Evolutionary conservation across 2,113 vertebrate genomes (phyloP).

Genomic region (Lampris incognitus): DNA sequence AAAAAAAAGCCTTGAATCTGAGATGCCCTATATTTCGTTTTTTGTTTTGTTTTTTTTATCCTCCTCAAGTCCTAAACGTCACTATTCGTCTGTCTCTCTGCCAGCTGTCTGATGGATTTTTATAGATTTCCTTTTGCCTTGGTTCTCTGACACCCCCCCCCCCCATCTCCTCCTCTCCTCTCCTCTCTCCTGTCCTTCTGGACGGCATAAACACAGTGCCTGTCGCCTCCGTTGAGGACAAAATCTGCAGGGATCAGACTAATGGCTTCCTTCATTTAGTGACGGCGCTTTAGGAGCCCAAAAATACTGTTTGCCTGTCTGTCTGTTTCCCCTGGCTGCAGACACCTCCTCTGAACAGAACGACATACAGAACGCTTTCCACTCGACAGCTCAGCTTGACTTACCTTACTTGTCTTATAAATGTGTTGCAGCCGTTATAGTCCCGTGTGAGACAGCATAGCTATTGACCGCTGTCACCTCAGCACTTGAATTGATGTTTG

Average conservation of each 20-base stretch:
- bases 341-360: too few relatives aligned
- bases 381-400: background rate
- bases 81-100: background rate
- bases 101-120: conserved; percentile 28
- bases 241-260: conserved; percentile 26
- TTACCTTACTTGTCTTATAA: too few relatives aligned
- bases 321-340: background rate
- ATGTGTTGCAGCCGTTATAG: too few relatives aligned
- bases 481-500: too few relatives aligned
- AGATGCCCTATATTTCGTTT: background rate
- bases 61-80: background rate
- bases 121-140: conserved; percentile 47
- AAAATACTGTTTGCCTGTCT: background rate
- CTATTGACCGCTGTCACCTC: too few relatives aligned
- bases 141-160: conserved; percentile 1
- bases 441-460: too few relatives aligned
- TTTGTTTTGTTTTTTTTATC: conserved; percentile 5
- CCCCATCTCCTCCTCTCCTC: background rate
- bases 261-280: conserved; percentile 3
- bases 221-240: background rate
- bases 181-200: conserved; percentile 28
- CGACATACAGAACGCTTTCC: background rate
- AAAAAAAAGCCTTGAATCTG: background rate
- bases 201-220: conserved; percentile 13
- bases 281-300: conserved; percentile 12